Percentiles rank a stretch among this genome's conserved stretches.
phyloP scores from a whole-genome alignment of 2,797 vertebrate genomes.

The Premnoplex brunnescens region DNA sequence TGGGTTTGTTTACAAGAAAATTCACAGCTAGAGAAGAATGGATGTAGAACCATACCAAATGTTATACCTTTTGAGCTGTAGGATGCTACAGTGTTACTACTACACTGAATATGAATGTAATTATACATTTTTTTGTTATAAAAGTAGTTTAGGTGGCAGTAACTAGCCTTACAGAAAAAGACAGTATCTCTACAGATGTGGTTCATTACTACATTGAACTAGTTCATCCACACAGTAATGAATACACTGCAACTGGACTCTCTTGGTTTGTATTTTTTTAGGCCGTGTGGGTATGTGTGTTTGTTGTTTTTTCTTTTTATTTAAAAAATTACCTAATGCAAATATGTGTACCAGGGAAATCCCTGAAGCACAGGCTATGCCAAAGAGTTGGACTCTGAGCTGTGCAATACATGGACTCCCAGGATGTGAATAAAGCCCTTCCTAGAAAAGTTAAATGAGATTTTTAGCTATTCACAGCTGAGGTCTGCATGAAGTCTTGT shows the following conservation, averaged over 20 bases:
- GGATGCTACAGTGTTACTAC: not conserved
- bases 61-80: not conserved
- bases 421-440: not conserved
- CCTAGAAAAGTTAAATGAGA: not conserved
- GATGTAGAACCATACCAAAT: not conserved
- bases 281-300: not conserved
- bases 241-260: not conserved
- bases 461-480: not conserved
- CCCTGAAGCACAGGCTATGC: not conserved
- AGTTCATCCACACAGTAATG: not conserved
- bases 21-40: not conserved
- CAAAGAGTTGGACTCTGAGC: not conserved
- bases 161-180: not conserved
- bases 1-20: slow-evolving; percentile 24
- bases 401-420: not conserved
- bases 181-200: not conserved
- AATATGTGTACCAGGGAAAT: not conserved
- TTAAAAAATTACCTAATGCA: not conserved
- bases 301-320: not conserved
- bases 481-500: not conserved
- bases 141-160: not conserved
- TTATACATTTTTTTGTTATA: not conserved
- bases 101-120: not conserved
- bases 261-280: not conserved
- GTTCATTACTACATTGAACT: not conserved